Conservation (phyloP, 2,113 vertebrate genomes). For the Ptilorrhoa leucosticta region DNA sequence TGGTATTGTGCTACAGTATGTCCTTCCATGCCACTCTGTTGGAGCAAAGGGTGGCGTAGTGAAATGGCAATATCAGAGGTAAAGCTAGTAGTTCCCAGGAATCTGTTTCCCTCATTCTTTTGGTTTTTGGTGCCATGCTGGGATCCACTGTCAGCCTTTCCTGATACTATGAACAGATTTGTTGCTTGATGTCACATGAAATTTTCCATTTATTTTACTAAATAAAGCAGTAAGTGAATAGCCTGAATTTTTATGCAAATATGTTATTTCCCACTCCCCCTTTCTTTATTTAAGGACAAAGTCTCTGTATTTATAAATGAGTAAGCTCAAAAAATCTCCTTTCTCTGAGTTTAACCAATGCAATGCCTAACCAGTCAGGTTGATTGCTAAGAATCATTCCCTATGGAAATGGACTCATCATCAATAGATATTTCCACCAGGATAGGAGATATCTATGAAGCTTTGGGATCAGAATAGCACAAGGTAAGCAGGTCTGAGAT, state of each 20-base stretch:
- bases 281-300: not conserved
- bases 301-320: not conserved
- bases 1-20: not conserved
- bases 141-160: not conserved
- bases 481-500: not conserved
- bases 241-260: not conserved
- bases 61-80: not conserved
- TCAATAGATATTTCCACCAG: not conserved
- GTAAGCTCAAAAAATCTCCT: not conserved
- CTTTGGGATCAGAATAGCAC: not conserved
- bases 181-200: not conserved
- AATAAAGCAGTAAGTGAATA: slow-evolving; percentile 38
- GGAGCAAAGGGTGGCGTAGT: not conserved
- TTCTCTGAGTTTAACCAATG: not conserved
- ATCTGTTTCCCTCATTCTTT: not conserved
- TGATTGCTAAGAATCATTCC: not conserved
- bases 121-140: not conserved
- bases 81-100: not conserved
- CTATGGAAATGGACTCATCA: not conserved
- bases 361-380: not conserved
- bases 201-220: slow-evolving; percentile 19
- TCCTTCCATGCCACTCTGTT: not conserved
- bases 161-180: not conserved
- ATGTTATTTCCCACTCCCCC: not conserved
- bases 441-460: not conserved